phyloP scores from a whole-genome alignment of 2,113 vertebrate species.

The Spea multiplicata region DNA sequence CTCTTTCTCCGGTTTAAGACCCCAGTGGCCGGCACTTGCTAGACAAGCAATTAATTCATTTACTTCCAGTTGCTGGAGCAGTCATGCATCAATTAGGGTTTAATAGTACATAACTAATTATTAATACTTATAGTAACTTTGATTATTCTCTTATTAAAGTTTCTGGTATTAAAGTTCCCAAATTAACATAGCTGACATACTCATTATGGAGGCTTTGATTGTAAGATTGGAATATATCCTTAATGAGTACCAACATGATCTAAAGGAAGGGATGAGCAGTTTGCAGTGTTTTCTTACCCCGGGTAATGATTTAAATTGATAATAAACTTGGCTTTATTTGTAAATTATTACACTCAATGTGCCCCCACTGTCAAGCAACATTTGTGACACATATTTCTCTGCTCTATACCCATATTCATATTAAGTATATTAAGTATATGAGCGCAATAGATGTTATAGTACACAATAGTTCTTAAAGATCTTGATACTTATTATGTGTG shows the following conservation, averaged over 20 bases:
- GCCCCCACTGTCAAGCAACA: too few species aligned
- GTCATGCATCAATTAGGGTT: conserved; percentile 34
- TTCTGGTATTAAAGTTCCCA: conserved; percentile 9
- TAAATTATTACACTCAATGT: too few species aligned
- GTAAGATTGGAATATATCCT: neutral
- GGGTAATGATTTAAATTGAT: neutral
- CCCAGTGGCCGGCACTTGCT: neutral
- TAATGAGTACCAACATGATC: neutral
- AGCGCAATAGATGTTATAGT: too few species aligned
- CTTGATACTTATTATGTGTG: too few species aligned
- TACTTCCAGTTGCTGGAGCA: conserved; percentile 6
- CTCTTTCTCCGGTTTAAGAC: neutral
- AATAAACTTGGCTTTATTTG: neutral
- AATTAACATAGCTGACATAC: conserved; percentile 5
- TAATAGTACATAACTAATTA: conserved; percentile 40
- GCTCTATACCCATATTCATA: too few species aligned
- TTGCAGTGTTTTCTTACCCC: neutral
- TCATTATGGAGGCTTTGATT: neutral
- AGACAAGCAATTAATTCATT: conserved; percentile 38
- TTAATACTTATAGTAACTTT: conserved; percentile 22
- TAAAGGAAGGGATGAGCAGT: neutral
- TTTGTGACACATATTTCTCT: too few species aligned
- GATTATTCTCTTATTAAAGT: conserved; percentile 33
- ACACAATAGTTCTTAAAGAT: too few species aligned
- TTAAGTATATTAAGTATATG: too few species aligned